A percentile compares a stretch with the other conserved stretches of the same genome.
Conservation (phyloP, 2,888 invertebrate genomes). For the Ferdinandea cuprea region DNA sequence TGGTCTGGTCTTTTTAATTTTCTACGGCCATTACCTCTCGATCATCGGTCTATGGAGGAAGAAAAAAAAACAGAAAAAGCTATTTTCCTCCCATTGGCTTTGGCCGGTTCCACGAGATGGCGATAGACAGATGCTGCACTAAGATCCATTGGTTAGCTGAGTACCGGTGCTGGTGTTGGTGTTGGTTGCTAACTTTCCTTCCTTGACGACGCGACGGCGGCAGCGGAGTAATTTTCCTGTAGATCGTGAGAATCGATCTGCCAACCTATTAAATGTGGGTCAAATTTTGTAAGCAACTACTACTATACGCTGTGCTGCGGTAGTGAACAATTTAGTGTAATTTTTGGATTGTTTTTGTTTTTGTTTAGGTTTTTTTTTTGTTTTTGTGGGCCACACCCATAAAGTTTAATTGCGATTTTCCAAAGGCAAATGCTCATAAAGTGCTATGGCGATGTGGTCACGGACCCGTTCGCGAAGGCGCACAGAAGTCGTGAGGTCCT, state of each 20-base stretch:
- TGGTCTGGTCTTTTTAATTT: constrained; percentile 72
- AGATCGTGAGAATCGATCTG: constrained; percentile 75
- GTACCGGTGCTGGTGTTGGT: constrained; percentile 32
- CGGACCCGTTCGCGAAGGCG: background rate
- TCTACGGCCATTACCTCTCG: constrained; percentile 72
- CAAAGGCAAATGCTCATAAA: constrained; percentile 16
- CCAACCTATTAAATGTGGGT: constrained; percentile 75
- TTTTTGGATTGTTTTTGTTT: constrained; percentile 51
- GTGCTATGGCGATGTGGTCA: constrained; percentile 25
- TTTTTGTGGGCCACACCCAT: constrained; percentile 65
- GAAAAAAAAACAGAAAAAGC: too few species aligned
- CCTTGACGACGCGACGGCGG: constrained; percentile 31
- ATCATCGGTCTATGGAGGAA: constrained; percentile 72
- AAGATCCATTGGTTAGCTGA: constrained; percentile 57
- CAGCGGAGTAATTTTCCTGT: constrained; percentile 58
- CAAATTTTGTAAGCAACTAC: constrained; percentile 67
- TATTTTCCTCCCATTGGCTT: constrained; percentile 70
- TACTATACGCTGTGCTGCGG: constrained; percentile 24
- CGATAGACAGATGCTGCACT: constrained; percentile 64
- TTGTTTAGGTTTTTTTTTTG: constrained; percentile 46
- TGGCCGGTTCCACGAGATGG: constrained; percentile 35
- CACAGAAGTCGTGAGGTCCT: constrained; percentile 54
- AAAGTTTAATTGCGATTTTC: constrained; percentile 67
- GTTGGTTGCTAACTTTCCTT: constrained; percentile 28
- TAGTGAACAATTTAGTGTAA: constrained; percentile 58